phyloP scores from a whole-genome alignment of 2,113 vertebrate species.

The Ceratotherium simum region DNA sequence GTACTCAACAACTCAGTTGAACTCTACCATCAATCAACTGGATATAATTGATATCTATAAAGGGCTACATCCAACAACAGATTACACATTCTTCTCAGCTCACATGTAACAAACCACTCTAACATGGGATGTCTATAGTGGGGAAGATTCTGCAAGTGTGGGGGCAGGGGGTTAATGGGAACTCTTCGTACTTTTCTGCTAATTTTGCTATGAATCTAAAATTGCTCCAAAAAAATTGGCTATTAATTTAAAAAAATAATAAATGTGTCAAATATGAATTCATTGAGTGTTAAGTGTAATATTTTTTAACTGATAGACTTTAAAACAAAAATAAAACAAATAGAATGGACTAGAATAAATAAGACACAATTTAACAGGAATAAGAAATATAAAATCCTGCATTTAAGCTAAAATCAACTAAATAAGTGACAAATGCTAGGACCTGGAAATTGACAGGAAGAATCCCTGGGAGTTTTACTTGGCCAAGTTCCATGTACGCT shows the following conservation, averaged over 20 bases:
- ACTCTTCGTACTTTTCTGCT: background rate
- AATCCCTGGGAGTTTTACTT: background rate
- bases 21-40: background rate
- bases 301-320: background rate
- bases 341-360: background rate
- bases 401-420: constrained; percentile 34
- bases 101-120: background rate
- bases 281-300: background rate
- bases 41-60: background rate
- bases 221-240: background rate
- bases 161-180: background rate
- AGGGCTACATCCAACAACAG: background rate
- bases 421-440: background rate
- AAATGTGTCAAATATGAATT: background rate
- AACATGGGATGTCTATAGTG: fast-evolving
- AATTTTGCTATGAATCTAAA: background rate
- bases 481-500: background rate
- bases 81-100: background rate
- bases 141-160: background rate
- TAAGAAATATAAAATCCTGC: constrained; percentile 5
- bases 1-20: background rate
- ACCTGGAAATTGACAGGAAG: background rate
- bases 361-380: constrained; percentile 23
- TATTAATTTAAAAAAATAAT: background rate
- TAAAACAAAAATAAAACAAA: constrained; percentile 37